Evolutionary conservation across 1,140 invertebrate species (phyloP), one percentile per base, ranked within the genome.

Genomic region (Palaemon carinicauda): DNA sequence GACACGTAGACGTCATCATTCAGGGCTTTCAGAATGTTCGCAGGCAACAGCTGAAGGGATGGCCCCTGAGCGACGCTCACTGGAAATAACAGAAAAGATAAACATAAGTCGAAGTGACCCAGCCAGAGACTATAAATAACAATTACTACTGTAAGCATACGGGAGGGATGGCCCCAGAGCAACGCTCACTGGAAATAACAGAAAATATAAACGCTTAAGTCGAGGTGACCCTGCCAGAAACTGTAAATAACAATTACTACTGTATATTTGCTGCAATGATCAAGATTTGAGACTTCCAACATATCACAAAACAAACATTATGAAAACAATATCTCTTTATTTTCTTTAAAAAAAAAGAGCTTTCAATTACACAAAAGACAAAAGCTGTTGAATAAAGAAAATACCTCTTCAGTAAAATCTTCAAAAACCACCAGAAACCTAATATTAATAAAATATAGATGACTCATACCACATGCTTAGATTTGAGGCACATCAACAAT

Each of bases 1-100:
- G 91, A 91, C 78, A 92, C 89, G 19, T 91, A 90, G 56, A 90
- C 85, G 56, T 88, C 83, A 69, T 73, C 82, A 77, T 89, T 84
- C 84, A 90, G 50, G 24, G 88, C 24, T 88, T 87, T 87, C 29
- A 88, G 80, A 19, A 88, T 80, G 56, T 80, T 87, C 27, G 69
- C 17, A 29, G 90, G 90, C n/a, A 89, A 52, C 50, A 90, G 88
- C 24, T 81, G 51, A n/a, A 90, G 78, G 21, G 75, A 29, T 4
- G 89, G 73, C 29, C 85, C 86, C 77, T 90, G 87, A 51, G 84
- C 87, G 80, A 89, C 52, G 77, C 78, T 82, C 74, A 89, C 89
- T 89, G 84, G 12, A 75, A 88, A 41, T 7, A 50, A 51, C 56
- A 41, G 12, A 87, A 41, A 79, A 27, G 50, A 80, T 10, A 53